Evolutionary conservation across 2,888 invertebrate species (phyloP).

Genomic region (Xylota segnis): DNA sequence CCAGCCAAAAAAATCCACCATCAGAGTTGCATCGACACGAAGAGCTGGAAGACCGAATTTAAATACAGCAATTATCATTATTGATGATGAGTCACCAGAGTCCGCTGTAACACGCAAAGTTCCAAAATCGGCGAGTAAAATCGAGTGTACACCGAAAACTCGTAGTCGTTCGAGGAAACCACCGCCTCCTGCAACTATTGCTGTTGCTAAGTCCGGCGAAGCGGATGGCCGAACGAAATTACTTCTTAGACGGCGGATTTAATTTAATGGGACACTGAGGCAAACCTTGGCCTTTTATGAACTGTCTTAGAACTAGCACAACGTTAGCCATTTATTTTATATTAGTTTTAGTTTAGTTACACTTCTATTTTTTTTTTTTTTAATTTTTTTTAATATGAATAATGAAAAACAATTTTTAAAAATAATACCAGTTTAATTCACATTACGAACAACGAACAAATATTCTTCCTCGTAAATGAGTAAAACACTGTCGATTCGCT

Average conservation of each 20-base stretch:
- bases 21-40: conserved; percentile 10
- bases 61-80: conserved; percentile 56
- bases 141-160: conserved; percentile 51
- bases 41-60: conserved; percentile 36
- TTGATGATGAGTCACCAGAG: conserved; percentile 55
- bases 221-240: conserved; percentile 31
- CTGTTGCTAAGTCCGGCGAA: conserved; percentile 35
- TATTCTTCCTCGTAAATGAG: no score
- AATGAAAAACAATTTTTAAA: no score
- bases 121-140: conserved; percentile 53
- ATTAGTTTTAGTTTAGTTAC: no score
- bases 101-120: conserved; percentile 19
- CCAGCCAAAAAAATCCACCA: conserved; percentile 4
- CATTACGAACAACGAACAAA: no score
- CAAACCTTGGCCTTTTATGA: background rate
- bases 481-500: no score
- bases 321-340: background rate
- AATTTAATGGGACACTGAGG: background rate
- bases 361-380: no score
- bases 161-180: conserved; percentile 39
- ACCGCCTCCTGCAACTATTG: conserved; percentile 33
- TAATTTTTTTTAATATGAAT: no score
- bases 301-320: background rate
- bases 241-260: conserved; percentile 61
- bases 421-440: no score